Percentiles rank a stretch among this genome's conserved stretches.
These are phyloP conservation scores for Athene cunicularia DNA, from an alignment of 2,113 vertebrate species.

Conservation along the genomic window DNA sequence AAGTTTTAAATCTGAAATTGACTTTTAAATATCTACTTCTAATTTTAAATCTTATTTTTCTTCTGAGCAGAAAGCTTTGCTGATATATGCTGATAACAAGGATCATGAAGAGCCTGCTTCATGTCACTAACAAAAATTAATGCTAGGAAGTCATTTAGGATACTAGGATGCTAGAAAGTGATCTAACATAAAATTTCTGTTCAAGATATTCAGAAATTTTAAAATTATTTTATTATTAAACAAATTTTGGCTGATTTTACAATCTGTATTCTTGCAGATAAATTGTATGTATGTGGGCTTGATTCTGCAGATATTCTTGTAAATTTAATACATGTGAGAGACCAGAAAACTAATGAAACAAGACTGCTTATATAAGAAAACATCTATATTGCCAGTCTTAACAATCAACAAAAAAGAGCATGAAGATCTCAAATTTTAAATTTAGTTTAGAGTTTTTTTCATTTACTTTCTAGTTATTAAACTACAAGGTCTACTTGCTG, in stretches of 20 bases:
- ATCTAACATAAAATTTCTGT: background rate
- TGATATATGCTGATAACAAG: background rate
- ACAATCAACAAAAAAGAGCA: background rate
- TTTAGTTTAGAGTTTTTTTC: background rate
- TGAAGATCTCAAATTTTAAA: background rate
- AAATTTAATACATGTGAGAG: background rate
- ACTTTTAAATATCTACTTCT: background rate
- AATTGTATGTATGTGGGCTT: background rate
- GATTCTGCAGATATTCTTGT: background rate
- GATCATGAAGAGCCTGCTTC: constrained; percentile 6
- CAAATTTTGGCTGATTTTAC: background rate
- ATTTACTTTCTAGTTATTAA: background rate
- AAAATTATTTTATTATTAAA: background rate
- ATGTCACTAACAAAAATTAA: background rate
- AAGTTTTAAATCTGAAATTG: background rate
- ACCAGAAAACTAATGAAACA: background rate
- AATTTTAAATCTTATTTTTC: background rate
- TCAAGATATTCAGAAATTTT: background rate
- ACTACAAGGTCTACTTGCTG: background rate
- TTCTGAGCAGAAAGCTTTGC: background rate
- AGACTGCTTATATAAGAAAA: background rate
- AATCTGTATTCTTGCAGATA: background rate
- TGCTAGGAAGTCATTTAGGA: background rate
- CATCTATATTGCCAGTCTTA: background rate
- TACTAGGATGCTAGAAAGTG: background rate